phyloP scores from a whole-genome alignment of 2,888 invertebrate genomes.

The Cataglyphis rosenhaueri region DNA sequence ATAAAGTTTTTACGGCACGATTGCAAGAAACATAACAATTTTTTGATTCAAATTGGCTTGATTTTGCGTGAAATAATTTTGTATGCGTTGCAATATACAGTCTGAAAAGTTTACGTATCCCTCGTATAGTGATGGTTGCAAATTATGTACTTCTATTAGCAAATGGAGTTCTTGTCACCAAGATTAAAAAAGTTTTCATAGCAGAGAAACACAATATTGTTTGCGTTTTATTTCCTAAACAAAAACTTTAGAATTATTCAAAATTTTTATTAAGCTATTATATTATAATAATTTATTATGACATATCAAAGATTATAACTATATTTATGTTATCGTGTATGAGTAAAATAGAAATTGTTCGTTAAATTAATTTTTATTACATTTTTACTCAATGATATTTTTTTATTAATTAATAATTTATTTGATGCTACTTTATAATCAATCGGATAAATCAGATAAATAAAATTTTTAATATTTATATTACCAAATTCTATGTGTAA shows the following conservation, averaged over 20 bases:
- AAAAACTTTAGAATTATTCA: background rate
- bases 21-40: background rate
- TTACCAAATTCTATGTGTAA: background rate
- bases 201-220: background rate
- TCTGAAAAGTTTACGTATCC: too few relatives aligned
- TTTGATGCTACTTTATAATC: background rate
- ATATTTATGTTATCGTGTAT: background rate
- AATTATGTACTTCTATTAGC: background rate
- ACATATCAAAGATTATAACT: background rate
- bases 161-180: background rate
- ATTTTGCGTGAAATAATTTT: background rate
- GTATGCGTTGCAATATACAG: background rate
- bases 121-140: background rate
- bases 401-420: background rate
- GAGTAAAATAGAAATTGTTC: background rate
- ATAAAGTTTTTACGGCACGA: background rate
- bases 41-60: background rate
- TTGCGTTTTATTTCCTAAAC: background rate
- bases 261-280: background rate
- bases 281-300: background rate
- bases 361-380: background rate
- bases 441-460: background rate
- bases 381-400: constrained; percentile 9
- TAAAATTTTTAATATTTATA: background rate
- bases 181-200: background rate